These are phyloP conservation scores for Oryctes rhinoceros DNA, from an alignment of 1,140 invertebrate species.

Conservation along the genomic window DNA sequence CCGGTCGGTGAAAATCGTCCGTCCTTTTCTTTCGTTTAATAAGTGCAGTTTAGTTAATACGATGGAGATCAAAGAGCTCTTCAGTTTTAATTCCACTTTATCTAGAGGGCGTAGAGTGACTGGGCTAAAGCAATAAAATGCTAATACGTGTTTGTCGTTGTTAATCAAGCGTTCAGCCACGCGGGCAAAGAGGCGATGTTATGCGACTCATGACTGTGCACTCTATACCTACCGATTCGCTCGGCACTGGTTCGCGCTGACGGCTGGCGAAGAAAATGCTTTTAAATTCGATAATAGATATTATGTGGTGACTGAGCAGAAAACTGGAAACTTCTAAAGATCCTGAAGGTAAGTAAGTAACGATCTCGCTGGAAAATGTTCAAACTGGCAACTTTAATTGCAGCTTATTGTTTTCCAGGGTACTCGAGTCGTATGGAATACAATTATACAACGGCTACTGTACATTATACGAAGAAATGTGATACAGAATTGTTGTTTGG, in stretches of 20 bases:
- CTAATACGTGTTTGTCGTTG: slow-evolving; percentile 64
- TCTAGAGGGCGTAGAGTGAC: slow-evolving; percentile 59
- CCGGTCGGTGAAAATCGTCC: slow-evolving; percentile 11
- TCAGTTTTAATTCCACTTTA: slow-evolving; percentile 63
- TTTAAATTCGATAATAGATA: neutral
- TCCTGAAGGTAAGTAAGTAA: too few relatives aligned
- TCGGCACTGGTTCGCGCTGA: neutral
- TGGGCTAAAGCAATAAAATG: slow-evolving; percentile 64
- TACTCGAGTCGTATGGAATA: too few relatives aligned
- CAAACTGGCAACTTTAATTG: too few relatives aligned
- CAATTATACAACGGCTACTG: too few relatives aligned
- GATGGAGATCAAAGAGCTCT: slow-evolving; percentile 60
- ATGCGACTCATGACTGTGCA: neutral
- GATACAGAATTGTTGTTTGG: too few relatives aligned
- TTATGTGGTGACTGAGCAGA: too few relatives aligned
- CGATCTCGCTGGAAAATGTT: too few relatives aligned
- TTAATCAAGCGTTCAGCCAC: slow-evolving; percentile 60
- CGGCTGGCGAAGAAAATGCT: neutral
- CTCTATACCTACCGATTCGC: neutral
- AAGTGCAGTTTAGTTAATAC: slow-evolving; percentile 61
- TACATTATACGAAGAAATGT: too few relatives aligned
- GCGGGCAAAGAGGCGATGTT: slow-evolving; percentile 15
- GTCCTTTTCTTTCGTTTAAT: slow-evolving; percentile 57
- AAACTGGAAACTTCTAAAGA: too few relatives aligned
- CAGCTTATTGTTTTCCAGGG: too few relatives aligned